Conservation (phyloP, 2,797 vertebrate species). For the Fistularia tabacaria region DNA sequence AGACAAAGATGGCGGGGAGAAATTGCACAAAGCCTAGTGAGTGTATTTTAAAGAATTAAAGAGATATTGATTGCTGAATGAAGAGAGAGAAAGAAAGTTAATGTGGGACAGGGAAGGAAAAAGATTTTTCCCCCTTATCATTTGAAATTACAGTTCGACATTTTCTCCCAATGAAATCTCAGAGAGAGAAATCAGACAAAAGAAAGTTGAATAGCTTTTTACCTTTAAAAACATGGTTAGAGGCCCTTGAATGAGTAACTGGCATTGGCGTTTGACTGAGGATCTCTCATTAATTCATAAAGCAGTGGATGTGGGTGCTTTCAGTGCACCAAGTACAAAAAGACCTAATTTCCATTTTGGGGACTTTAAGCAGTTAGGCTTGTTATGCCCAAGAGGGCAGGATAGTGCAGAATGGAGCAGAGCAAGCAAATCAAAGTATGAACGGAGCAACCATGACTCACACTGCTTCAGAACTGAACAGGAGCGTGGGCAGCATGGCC, state of each 20-base stretch:
- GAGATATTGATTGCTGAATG: conserved; percentile 51
- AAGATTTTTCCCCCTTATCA: conserved; percentile 49
- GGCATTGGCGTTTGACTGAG: conserved; percentile 34
- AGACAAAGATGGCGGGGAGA: conserved; percentile 20
- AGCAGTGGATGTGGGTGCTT: conserved; percentile 43
- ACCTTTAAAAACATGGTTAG: background rate
- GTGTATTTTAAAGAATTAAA: conserved; percentile 57
- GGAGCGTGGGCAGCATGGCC: conserved; percentile 22
- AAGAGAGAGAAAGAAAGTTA: conserved; percentile 19
- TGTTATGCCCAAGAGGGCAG: conserved; percentile 56
- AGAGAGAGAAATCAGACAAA: conserved; percentile 1
- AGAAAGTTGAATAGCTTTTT: background rate
- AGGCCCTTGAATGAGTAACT: conserved; percentile 21
- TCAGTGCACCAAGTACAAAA: conserved; percentile 56
- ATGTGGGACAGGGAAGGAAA: conserved; percentile 25
- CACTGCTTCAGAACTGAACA: conserved; percentile 16
- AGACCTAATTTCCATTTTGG: conserved; percentile 59
- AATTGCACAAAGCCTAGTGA: conserved; percentile 34
- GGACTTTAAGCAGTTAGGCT: conserved; percentile 59
- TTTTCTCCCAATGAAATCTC: conserved; percentile 30
- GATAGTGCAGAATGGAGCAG: conserved; percentile 44
- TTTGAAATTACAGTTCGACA: conserved; percentile 48
- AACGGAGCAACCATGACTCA: conserved; percentile 43
- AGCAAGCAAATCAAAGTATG: conserved; percentile 52
- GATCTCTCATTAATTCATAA: conserved; percentile 56